These are phyloP conservation scores for Drosophila macrospina DNA, from an alignment of 2,888 invertebrate species.

Conservation along the genomic window DNA sequence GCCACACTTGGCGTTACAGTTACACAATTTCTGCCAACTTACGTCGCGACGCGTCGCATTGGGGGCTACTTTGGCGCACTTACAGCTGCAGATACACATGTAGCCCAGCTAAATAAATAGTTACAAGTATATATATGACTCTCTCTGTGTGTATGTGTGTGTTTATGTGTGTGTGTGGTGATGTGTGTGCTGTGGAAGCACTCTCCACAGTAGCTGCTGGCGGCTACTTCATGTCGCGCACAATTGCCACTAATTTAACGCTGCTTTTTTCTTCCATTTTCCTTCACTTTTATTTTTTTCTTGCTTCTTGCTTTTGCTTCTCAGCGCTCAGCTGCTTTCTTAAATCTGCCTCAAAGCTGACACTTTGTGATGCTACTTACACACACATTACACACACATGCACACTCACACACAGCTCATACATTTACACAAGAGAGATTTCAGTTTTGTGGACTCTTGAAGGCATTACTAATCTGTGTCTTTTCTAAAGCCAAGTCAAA, in stretches of 20 bases:
- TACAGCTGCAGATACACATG: slow-evolving; percentile 28
- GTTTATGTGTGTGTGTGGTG: slow-evolving; percentile 19
- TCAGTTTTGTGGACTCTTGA: slow-evolving; percentile 57
- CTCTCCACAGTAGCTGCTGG: slow-evolving; percentile 55
- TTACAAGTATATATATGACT: slow-evolving; percentile 38
- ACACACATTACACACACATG: slow-evolving; percentile 61
- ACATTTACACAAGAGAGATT: slow-evolving; percentile 14
- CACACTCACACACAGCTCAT: slow-evolving; percentile 17
- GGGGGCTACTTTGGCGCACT: slow-evolving; percentile 24
- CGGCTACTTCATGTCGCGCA: slow-evolving; percentile 73
- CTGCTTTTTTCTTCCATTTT: slow-evolving; percentile 57
- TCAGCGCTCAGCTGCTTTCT: slow-evolving; percentile 61
- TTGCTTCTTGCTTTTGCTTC: slow-evolving; percentile 18
- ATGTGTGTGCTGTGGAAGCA: slow-evolving; percentile 23
- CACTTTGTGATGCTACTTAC: slow-evolving; percentile 80
- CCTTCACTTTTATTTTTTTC: slow-evolving; percentile 16
- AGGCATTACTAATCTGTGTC: slow-evolving; percentile 80
- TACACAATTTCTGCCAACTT: slow-evolving; percentile 46
- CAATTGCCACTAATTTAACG: slow-evolving; percentile 81
- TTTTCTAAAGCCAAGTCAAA: slow-evolving; percentile 75
- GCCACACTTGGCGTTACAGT: slow-evolving; percentile 39
- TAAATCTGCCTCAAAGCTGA: slow-evolving; percentile 80
- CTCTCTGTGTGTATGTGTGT: background rate
- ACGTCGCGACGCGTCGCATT: slow-evolving; percentile 14
- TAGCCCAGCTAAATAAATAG: slow-evolving; percentile 72